Percentiles rank a stretch among this genome's conserved stretches.
phyloP scores from a whole-genome alignment of 2,888 invertebrate genomes.

The Cenopis cana region DNA sequence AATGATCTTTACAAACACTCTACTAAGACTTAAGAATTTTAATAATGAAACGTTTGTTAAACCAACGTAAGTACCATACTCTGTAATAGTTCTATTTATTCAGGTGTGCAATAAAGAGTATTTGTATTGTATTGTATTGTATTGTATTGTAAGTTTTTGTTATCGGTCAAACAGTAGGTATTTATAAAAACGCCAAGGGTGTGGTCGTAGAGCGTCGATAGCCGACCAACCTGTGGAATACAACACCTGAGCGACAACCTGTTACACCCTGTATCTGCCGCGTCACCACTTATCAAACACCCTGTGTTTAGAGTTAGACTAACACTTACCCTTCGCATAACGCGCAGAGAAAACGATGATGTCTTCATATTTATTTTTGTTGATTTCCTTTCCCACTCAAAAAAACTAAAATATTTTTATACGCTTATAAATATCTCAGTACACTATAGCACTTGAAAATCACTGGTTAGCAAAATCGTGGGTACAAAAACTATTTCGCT shows the following conservation, averaged over 20 bases:
- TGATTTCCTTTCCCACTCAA: constrained; percentile 53
- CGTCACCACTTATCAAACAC: constrained; percentile 6
- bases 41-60: neutral
- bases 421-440: constrained; percentile 3
- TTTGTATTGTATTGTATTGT: too few species aligned
- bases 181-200: constrained; percentile 61
- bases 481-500: constrained; percentile 48
- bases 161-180: constrained; percentile 36
- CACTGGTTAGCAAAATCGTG: constrained; percentile 30
- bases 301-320: neutral
- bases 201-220: constrained; percentile 66
- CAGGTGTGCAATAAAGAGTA: too few species aligned
- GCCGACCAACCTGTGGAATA: constrained; percentile 70
- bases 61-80: too few species aligned
- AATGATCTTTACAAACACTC: neutral
- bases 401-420: constrained; percentile 47
- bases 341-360: constrained; percentile 90
- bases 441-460: constrained; percentile 22
- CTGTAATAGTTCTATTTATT: too few species aligned
- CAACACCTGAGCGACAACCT: constrained; percentile 57
- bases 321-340: constrained; percentile 90
- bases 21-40: neutral
- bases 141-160: too few species aligned
- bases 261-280: constrained; percentile 54
- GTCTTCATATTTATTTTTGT: constrained; percentile 88